Percentiles rank a stretch among this genome's conserved stretches.
These are phyloP conservation scores for Aporophyla lueneburgensis DNA, from an alignment of 2,888 invertebrate species.

Conservation along the genomic window DNA sequence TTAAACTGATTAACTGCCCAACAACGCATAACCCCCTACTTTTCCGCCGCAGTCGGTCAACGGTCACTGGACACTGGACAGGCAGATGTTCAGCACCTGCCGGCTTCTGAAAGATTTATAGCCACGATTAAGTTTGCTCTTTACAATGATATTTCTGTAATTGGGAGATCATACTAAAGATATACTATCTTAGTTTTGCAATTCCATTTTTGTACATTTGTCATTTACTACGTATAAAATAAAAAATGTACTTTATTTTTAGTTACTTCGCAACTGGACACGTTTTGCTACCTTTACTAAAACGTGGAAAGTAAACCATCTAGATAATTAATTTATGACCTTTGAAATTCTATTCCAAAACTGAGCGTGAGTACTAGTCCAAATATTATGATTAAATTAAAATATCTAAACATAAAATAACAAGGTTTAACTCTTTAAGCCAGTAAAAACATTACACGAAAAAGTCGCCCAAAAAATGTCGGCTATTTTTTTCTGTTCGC, in stretches of 20 bases:
- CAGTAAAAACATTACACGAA: background rate
- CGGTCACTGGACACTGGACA: slow-evolving; percentile 24
- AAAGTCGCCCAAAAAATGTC: background rate
- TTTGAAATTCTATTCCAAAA: background rate
- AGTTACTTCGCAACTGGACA: too few species aligned
- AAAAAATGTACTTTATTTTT: background rate
- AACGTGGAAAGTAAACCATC: background rate
- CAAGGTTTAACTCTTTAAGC: background rate
- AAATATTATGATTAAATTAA: background rate
- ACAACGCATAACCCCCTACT: slow-evolving; percentile 28
- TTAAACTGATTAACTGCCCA: background rate
- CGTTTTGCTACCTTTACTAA: background rate
- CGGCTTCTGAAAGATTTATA: slow-evolving; percentile 47
- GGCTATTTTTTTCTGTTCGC: slow-evolving; percentile 8
- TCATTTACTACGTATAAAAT: background rate
- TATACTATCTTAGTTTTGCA: slow-evolving; percentile 14
- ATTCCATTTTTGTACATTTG: slow-evolving; percentile 14
- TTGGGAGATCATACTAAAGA: slow-evolving; percentile 37
- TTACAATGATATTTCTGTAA: slow-evolving; percentile 54
- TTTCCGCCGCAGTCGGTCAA: slow-evolving; percentile 37
- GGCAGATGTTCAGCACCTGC: slow-evolving; percentile 52
- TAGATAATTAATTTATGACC: background rate
- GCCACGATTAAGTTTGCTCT: slow-evolving; percentile 54
- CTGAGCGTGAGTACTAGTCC: too few species aligned
- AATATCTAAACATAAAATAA: background rate